Evolutionary conservation across 2,113 vertebrate genomes (phyloP), one percentile per base, ranked within the genome.

Genomic region (Leucoraja erinaceus): DNA sequence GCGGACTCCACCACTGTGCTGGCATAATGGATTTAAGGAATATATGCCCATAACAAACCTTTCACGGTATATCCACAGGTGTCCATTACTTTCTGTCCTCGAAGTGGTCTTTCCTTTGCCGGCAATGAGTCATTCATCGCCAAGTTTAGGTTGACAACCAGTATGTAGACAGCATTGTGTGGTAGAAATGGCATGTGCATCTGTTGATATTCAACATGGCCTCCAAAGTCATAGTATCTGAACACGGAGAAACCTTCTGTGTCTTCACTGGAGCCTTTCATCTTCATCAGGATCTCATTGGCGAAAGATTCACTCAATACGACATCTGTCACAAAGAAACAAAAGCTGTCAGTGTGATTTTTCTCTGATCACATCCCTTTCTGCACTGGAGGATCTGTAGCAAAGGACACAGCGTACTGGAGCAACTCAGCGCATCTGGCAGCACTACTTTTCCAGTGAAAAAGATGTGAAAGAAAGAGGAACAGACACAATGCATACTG

Each of bases 111-210:
- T 70, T 90, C 88, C 63, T 90, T 90, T 20, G n/a, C 33, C 4
- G 88, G 88, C 25, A 90, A 11, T 68, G 63, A 70, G 31, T 90
- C 66, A 25, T 90, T 70, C 33, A 90, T 70, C 22, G 9, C 16
- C 9, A 90, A 33, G 7, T 70, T 90, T 70, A 90, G 31, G 63
- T 90, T 90, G 22, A 90, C 31, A 16, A 90, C 88, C 31, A 90
- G 25, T 20, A 90, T 18, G 18, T 90, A 90, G 88, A 90, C 66
- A 0, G 88, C 88, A 70, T 90, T 68, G 31, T 70, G 33, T 11
- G 88, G 88, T 70, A 90, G 70, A 90, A 90, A 90, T 18, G 88
- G 88, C 88, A 90, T 70, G 88, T 90, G 88, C 88, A 70, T 90
- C 88, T 90, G 88, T 2, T 90, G 88, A 22, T 90, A 90, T 70